A percentile compares a stretch with the other conserved stretches of the same genome.
Conservation (phyloP, 2,797 vertebrate genomes). For the Enteromius argenteus region DNA sequence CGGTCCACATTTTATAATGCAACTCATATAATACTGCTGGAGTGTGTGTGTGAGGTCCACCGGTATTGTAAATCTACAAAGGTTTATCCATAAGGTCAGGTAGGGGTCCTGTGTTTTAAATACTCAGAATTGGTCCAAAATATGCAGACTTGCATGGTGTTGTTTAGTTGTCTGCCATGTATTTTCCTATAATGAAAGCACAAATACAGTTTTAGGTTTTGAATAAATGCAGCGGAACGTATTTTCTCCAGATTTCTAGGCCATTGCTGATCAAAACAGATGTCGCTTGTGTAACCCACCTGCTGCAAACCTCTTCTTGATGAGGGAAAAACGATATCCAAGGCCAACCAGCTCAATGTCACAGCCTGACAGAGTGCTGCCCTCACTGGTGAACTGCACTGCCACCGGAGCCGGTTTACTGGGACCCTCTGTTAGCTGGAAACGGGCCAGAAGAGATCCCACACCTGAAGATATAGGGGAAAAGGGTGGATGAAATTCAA, state of each 20-base stretch:
- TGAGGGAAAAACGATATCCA: slow-evolving; percentile 96
- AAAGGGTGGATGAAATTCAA: not conserved
- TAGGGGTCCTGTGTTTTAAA: slow-evolving; percentile 62
- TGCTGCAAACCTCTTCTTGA: slow-evolving; percentile 98
- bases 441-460: slow-evolving; percentile 92
- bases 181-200: slow-evolving; percentile 87
- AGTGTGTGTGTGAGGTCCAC: slow-evolving; percentile 82
- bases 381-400: slow-evolving; percentile 98
- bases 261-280: not conserved
- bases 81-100: slow-evolving; percentile 61
- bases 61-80: slow-evolving; percentile 78
- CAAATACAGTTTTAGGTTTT: not conserved
- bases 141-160: slow-evolving; percentile 58
- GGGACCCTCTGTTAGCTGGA: slow-evolving; percentile 91
- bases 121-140: slow-evolving; percentile 63
- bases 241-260: not conserved
- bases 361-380: slow-evolving; percentile 93
- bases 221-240: not conserved
- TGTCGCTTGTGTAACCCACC: slow-evolving; percentile 74
- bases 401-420: slow-evolving; percentile 92
- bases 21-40: slow-evolving; percentile 94
- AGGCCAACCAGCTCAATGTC: slow-evolving; percentile 95
- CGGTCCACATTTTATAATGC: slow-evolving; percentile 81
- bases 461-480: slow-evolving; percentile 79
- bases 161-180: slow-evolving; percentile 93